Evolutionary conservation across 2,113 vertebrate genomes (phyloP).

Genomic region (Bucco capensis): DNA sequence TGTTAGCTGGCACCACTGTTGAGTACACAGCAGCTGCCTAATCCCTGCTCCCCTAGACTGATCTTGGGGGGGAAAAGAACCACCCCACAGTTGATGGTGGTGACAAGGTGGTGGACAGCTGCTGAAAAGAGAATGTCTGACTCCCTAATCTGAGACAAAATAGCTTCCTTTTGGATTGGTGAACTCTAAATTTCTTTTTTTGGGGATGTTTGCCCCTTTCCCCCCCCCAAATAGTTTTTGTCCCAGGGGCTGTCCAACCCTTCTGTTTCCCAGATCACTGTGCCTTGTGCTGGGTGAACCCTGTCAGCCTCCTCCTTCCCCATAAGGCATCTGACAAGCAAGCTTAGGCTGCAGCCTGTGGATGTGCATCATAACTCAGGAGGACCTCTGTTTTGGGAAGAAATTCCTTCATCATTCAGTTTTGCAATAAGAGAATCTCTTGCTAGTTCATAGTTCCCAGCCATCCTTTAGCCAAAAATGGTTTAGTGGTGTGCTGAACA

Average conservation of each 20-base stretch:
- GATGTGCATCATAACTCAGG: background rate
- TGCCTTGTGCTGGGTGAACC: background rate
- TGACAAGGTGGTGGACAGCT: background rate
- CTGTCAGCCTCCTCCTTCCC: background rate
- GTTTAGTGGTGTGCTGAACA: background rate
- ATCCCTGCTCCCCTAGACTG: background rate
- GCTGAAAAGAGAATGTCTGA: background rate
- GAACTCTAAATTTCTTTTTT: background rate
- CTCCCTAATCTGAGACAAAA: background rate
- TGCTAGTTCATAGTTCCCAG: background rate
- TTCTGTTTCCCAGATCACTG: background rate
- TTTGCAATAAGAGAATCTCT: conserved; percentile 53
- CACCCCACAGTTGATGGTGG: background rate
- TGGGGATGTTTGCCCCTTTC: background rate
- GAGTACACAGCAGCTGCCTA: background rate
- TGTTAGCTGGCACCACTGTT: background rate
- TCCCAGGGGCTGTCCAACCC: background rate
- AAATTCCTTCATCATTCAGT: background rate
- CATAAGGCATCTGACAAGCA: background rate
- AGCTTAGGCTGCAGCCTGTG: background rate
- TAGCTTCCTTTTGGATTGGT: background rate
- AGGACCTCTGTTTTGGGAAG: background rate
- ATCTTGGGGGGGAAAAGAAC: background rate
- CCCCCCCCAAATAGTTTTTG: background rate
- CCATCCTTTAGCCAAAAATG: conserved; percentile 17